Conservation (phyloP, 2,113 vertebrate genomes). For the Pagrus major region DNA sequence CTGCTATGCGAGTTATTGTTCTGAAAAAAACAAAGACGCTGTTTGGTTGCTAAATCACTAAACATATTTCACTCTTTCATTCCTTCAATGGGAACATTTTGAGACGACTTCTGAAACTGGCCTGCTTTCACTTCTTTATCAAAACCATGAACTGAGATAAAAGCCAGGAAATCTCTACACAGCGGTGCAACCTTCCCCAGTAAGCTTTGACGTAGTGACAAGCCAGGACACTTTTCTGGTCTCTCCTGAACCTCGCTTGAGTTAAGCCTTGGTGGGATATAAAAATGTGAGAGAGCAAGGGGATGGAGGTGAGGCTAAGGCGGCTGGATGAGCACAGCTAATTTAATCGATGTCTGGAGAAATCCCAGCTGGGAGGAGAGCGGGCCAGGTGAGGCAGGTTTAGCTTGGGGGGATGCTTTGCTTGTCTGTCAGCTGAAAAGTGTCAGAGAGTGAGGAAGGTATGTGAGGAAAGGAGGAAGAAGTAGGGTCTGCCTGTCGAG, state of each 20-base stretch:
- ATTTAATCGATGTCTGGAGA: slow-evolving; percentile 49
- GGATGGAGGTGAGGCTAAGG: slow-evolving; percentile 16
- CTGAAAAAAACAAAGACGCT: slow-evolving; percentile 8
- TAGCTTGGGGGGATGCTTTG: slow-evolving; percentile 39
- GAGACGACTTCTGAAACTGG: background rate
- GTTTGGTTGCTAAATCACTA: slow-evolving; percentile 3
- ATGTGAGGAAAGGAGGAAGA: background rate
- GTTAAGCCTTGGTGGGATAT: slow-evolving; percentile 10
- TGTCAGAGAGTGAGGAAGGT: background rate
- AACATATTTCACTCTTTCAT: background rate
- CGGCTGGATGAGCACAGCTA: slow-evolving; percentile 30
- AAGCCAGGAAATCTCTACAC: slow-evolving; percentile 5
- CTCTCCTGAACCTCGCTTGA: background rate
- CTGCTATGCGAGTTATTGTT: slow-evolving; percentile 26
- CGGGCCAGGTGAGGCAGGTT: slow-evolving; percentile 24
- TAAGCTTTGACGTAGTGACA: background rate
- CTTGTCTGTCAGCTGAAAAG: slow-evolving; percentile 20
- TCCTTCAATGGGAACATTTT: background rate
- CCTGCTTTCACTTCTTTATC: background rate
- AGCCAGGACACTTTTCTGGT: background rate
- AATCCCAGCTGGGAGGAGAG: slow-evolving; percentile 39
- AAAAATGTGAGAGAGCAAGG: background rate
- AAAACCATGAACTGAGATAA: background rate
- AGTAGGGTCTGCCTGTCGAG: slow-evolving; percentile 24
- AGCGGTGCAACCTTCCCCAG: background rate